Evolutionary conservation across 2,113 vertebrate genomes (phyloP), one percentile per base, ranked within the genome.

Genomic region (Plestiodon gilberti): DNA sequence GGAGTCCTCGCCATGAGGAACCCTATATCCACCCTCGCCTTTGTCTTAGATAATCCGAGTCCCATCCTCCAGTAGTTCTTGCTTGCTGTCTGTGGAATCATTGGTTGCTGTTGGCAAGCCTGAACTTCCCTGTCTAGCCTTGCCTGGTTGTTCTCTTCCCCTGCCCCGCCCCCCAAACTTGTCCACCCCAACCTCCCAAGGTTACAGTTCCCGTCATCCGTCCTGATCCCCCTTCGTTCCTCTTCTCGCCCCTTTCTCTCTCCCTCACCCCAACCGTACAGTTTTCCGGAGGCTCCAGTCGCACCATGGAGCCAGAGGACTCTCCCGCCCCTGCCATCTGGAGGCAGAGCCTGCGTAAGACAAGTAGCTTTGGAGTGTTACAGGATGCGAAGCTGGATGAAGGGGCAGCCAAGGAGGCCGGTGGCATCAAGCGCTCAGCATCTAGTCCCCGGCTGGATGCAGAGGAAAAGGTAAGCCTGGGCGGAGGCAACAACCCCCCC

Each of bases 341-440:
- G 90, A 90, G 90, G 61, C 89, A 93, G 38, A 94, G 94, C 71
- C 94, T 96, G n/a, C 94, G 93, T 82, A 96, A 96, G 89, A 95
- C 92, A 0, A 94, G 95, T 28, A 96, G 96, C 86, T 94, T 94
- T 0, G 91, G 95, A 8, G 84, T 95, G 43, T 82, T 96, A 75
- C 93, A 89, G 35, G 92, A 94, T 57, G 93, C 92, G 62, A 86
- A 48, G 62, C 30, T 86, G 73, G 82, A 81, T 1, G 84, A 89
- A 28, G 91, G 78, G 38, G 86, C 74, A 17, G 62, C 28, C 78
- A 89, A 43, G 70, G 87, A 1, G 83, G 81, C 30, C 28, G 59
- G 59, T 14, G 90, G 88, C 20, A 92, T 94, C 87, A 94, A 93
- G 89, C 95, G 96, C 76, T 96, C 96, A 0, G 95, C 96, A 3